A percentile compares a stretch with the other conserved stretches of the same genome.
These are phyloP conservation scores for Xiphydria camelus DNA, from an alignment of 2,888 invertebrate species.

Conservation along the genomic window DNA sequence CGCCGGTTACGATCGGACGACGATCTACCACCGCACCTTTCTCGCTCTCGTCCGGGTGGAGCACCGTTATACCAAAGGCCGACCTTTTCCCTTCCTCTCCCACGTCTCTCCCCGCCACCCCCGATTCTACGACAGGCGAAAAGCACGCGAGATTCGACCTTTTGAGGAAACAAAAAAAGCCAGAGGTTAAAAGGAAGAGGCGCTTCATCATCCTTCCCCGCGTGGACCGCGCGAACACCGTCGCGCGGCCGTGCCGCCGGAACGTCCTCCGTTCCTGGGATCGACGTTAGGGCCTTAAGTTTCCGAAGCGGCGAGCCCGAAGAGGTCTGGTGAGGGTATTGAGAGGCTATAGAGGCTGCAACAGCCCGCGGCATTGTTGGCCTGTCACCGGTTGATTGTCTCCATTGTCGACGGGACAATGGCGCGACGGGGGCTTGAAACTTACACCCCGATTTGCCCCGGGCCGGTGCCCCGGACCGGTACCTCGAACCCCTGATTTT, in stretches of 20 bases:
- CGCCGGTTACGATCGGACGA: too few species aligned
- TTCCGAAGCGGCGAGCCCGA: neutral
- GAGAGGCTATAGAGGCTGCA: conserved; percentile 28
- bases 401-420: conserved; percentile 42
- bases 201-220: neutral
- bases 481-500: conserved; percentile 7
- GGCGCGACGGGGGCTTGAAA: conserved; percentile 44
- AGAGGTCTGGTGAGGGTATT: conserved; percentile 4
- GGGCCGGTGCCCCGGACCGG: neutral
- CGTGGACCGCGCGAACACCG: too few species aligned
- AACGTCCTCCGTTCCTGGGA: too few species aligned
- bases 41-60: too few species aligned
- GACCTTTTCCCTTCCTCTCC: too few species aligned
- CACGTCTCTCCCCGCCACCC: too few species aligned
- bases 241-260: too few species aligned
- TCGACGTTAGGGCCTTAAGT: neutral
- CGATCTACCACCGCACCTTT: too few species aligned
- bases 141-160: too few species aligned
- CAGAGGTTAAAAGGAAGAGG: neutral
- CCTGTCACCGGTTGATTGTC: conserved; percentile 48
- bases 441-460: conserved; percentile 37
- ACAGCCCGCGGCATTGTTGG: conserved; percentile 35
- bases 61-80: too few species aligned
- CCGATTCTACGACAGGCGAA: too few species aligned
- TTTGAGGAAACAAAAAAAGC: neutral